Base-by-base conservation (phyloP, 2,113 vertebrate species). In the Lathamus discolor region DNA sequence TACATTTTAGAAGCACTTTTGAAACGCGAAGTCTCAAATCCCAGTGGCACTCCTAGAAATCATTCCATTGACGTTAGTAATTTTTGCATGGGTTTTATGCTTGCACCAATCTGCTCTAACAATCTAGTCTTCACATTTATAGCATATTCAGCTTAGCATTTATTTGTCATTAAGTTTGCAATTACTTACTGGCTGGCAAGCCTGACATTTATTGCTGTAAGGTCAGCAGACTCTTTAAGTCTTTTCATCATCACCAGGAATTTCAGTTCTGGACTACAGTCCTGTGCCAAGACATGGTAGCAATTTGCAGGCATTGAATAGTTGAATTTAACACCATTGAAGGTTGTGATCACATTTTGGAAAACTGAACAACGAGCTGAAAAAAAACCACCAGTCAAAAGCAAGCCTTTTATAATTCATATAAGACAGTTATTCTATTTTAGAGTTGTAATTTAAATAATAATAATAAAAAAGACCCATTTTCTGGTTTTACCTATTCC, bases 221-320 rank as follows among this genome's bases (percentile, higher is more conserved):
- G 48, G 24, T 98, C 83, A 74, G 92, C 17, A 73, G 94, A 66
- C 46, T 89, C n/a, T 57, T 88, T 61, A 37, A 95, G 97, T 86
- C 93, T 98, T 97, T 97, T 99, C 78, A 98, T 73, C 85, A 97
- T 96, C 91, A 99, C 97, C 57, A 98, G 80, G 91, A 98, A 99
- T 92, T 98, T 98, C 52, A 98, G 93, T 82, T 98, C 98, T 51
- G 90, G 13, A 33, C 97, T 98, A 66, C 98, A 98, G 85, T 99
- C 99, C 83, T 98, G 98, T 55, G 97, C 97, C 94, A 99, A 89
- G 77, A 99, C 91, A 41, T 99, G 98, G 96, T 97, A 93, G 95
- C 98, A 99, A n/a, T 97, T 97, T 86, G 92, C 87, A 28, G 98
- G 98, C 97, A 98, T 97, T 74, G 97, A 93, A 18, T 97, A 97